These are phyloP conservation scores for Lycopodina hypogea DNA, from an alignment of 37 sponge, comb jelly and placozoan species.

Conservation along the genomic window DNA sequence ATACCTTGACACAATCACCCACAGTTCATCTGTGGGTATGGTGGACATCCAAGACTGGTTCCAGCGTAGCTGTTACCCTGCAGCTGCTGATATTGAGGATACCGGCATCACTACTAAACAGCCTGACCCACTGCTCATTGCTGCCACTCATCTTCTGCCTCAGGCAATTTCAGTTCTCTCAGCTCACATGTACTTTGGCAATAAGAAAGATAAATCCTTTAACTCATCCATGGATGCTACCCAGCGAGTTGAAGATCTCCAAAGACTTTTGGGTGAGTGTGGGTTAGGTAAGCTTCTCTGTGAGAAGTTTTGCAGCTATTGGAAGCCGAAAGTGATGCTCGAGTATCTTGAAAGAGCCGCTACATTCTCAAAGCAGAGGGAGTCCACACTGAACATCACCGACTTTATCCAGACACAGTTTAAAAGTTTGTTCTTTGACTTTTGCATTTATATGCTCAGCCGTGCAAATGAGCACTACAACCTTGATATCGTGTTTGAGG, in stretches of 20 bases:
- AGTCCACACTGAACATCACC: conserved; percentile 69
- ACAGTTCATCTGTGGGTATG: background rate
- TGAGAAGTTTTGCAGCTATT: conserved; percentile 56
- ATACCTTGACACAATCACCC: conserved; percentile 71
- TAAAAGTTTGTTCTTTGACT: conserved; percentile 64
- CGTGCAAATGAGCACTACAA: conserved; percentile 59
- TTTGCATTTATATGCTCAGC: conserved; percentile 67
- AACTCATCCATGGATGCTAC: conserved; percentile 9
- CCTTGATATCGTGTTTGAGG: conserved; percentile 52
- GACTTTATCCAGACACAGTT: conserved; percentile 65
- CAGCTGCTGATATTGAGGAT: background rate
- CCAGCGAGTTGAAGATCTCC: conserved; percentile 32
- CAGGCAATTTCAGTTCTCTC: conserved; percentile 42
- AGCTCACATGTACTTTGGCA: conserved; percentile 40
- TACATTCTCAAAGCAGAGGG: conserved; percentile 34
- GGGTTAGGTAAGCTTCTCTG: conserved; percentile 53
- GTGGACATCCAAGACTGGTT: conserved; percentile 61
- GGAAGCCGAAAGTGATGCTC: conserved; percentile 63
- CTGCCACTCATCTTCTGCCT: conserved; percentile 15
- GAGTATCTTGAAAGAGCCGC: conserved; percentile 70
- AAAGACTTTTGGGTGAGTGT: conserved; percentile 42
- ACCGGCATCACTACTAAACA: background rate
- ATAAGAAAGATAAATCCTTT: conserved; percentile 5
- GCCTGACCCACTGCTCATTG: conserved; percentile 15
- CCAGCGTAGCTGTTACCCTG: conserved; percentile 27